Evolutionary conservation across 1,140 invertebrate species (phyloP), one percentile per base, ranked within the genome.

Genomic region (Oscheius sp.): DNA sequence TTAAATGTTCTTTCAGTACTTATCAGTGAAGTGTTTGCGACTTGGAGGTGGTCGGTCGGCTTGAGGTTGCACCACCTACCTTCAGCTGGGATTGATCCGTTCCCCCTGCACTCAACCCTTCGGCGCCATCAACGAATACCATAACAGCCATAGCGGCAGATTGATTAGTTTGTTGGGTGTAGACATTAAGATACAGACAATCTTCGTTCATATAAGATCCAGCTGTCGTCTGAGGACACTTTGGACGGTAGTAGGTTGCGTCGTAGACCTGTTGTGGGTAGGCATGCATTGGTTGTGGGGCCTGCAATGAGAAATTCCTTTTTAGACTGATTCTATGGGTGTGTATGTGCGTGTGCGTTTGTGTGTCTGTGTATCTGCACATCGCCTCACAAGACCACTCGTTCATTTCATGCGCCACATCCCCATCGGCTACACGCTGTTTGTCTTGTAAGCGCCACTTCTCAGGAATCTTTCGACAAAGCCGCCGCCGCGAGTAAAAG

Each of bases 131-230:
- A n/a, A 84, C 75, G 23, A 75, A 80, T 13, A 84, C 77, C 62
- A 84, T 81, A 2, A 84, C 82, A 3, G 82, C 31, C 2, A 71
- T 35, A 31, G 58, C 58, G 28, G 45, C 36, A 1, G 7, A 18
- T 1, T 35, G 18, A 34, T 62, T 71, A 13, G 76, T 68, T 34
- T 77, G 58, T 28, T 94, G 94, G 7, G 93, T 91, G 86, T 95
- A 96, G 83, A 97, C 92, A 85, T 97, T 97, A 76, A 97, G 88
- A 85, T 95, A 95, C 34, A 97, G 89, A 85, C 95, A 98, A 87
- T 98, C 95, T 87, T 98, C 95, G 78, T 90, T 93, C 86, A 95
- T 93, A 84, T 95, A 91, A 75, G 88, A 88, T 55, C 95, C 88
- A 84, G 91, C 91, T 74, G 92, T 85, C 82, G 95, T 88, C 36